Base-by-base conservation (phyloP, 2,113 vertebrate genomes). In the Empidonax traillii region DNA sequence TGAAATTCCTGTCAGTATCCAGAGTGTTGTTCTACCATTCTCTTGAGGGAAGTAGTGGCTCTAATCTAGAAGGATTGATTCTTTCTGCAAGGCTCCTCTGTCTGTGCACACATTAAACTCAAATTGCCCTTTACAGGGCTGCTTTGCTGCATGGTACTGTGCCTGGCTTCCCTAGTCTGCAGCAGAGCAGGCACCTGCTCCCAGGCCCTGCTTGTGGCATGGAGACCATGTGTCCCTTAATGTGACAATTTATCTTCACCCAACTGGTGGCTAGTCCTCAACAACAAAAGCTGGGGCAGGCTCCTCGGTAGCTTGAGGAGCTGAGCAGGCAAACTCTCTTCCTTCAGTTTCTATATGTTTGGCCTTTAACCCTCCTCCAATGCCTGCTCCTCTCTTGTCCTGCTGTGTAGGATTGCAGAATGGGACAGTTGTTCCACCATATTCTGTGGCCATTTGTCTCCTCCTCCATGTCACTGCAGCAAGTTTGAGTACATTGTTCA, bases 191-290 rank as follows among this genome's bases (percentile, higher is more conserved):
- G 77, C 96, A 98, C 97, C 81, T 95, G 74, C 65, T 94, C 33
- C 9, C 9, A 35, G 8, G 31, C 44, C 71, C 82, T 72, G 44
- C 91, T 95, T 95, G 56, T 1, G 6, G 93, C n/a, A 2, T 58
- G 83, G 73, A 95, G 73, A 92, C 46, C 5, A 1, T 61, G 80
- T 96, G 12, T 19, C 67, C 91, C 63, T 91, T 94, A 86, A 87
- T 20, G 16, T 96, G 91, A 94, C 83, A 96, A 61, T 52, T 95
- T 85, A 87, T 95, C 90, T 94, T 90, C 91, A 77, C 67, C 65
- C 94, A 96, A 90, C 80, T 97, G 96, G 93, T 96, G 89, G 63
- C 49, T 97, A 49, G 75, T 96, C 82, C 93, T 92, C 92, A 79
- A 78, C 77, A 94, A 59, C 14, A 72, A 87, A 92, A 90, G 43